A percentile compares a stretch with the other conserved stretches of the same genome.
Conservation (phyloP, 2,797 vertebrate genomes). For the Anguilla megastoma region DNA sequence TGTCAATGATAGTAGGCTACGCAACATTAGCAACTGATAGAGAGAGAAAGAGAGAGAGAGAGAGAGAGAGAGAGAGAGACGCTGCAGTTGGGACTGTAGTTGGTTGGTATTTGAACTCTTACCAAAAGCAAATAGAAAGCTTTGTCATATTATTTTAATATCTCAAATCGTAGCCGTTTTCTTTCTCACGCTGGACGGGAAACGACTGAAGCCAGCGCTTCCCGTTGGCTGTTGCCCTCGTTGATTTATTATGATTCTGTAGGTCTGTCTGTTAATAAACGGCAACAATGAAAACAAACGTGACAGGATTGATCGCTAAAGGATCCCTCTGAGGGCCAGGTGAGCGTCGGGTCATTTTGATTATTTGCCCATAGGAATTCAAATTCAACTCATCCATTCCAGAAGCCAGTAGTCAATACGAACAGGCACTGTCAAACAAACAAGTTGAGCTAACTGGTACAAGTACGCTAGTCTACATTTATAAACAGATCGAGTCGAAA, state of each 20-base stretch:
- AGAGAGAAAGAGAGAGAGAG: constrained; percentile 6
- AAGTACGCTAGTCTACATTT: not conserved
- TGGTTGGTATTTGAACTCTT: not conserved
- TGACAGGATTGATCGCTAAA: constrained; percentile 6
- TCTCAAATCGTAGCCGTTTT: not conserved
- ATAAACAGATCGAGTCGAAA: not conserved
- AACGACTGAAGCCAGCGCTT: not conserved
- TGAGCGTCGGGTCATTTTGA: not conserved
- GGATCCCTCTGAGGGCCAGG: not conserved
- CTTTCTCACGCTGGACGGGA: not conserved
- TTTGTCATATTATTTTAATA: not conserved
- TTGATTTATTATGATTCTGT: constrained; percentile 8
- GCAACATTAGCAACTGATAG: not conserved
- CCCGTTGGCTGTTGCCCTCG: not conserved
- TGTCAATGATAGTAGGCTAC: no score
- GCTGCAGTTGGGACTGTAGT: not conserved
- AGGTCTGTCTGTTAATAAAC: not conserved
- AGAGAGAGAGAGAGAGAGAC: constrained; percentile 12
- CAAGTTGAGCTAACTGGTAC: not conserved
- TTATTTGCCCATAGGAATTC: not conserved
- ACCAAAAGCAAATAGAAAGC: not conserved
- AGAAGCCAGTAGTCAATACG: not conserved
- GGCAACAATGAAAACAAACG: constrained; percentile 5
- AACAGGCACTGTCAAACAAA: not conserved
- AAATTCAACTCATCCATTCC: not conserved